Base-by-base conservation (phyloP, 30 jellyfish, hydroid and myxozoan species). In the Clytia hemisphaerica region DNA sequence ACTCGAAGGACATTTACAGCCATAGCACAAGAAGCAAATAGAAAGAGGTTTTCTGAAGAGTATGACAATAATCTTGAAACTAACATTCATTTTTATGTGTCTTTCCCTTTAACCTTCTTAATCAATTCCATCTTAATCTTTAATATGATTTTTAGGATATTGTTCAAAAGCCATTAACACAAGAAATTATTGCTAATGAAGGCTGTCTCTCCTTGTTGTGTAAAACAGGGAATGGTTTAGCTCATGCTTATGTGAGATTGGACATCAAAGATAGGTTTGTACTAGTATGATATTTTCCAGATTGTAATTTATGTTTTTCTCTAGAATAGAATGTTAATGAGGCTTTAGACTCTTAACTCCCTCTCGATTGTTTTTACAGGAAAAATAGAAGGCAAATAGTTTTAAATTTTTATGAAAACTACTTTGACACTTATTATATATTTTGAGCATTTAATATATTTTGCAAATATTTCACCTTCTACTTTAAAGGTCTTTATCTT, bases 221-320 rank as follows among this genome's bases (percentile, higher is more conserved):
- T 68, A 88, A 88, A 67, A 79, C 81, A 16, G 97, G 97, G 25
- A 88, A 73, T 79, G 97, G 97, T 12, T 76, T 88, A 6, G 92
- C 97, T 1, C 97, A 88, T 73, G 97, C 97, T 12, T 88, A 79
- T 69, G 97, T 88, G 27, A 72, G 81, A 58, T 78, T 88, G 34
- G 94, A 88, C 64, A 46, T 88, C 22, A 92, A 81, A 37, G 89
- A 80, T 27, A 88, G 83, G 97, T 88, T 40, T 40, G 16, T 40
- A 7, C 53, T 7, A 40, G 16, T 10, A 10, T 40, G 10, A 40
- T 10, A 40, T 40, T 16, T 40, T 40, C 10, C 14, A 40, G 16
- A 40, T 40, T 40, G 16, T 40, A 10, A 40, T 40, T 16, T 7
- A 7, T 40, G 14, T 40, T 40, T 7, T n/a, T n/a, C n/a, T n/a